phyloP scores from a whole-genome alignment of 2,888 invertebrate species.

The Eupithecia inturbata region DNA sequence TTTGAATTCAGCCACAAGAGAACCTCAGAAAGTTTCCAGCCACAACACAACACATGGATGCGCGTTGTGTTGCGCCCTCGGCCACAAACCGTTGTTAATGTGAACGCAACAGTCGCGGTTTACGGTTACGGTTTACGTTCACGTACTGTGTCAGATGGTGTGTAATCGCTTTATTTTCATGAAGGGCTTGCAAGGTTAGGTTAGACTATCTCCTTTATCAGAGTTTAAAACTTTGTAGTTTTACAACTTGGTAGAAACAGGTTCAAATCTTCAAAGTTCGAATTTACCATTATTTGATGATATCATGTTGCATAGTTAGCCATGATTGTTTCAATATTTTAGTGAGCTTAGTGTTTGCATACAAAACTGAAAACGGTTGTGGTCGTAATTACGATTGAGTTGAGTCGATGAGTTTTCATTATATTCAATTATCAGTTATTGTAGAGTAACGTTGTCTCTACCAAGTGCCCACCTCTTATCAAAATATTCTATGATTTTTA shows the following conservation, averaged over 20 bases:
- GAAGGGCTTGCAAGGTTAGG: not conserved
- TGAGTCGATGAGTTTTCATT: too few species aligned
- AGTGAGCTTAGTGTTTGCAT: not conserved
- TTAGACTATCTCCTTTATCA: not conserved
- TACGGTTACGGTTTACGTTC: not conserved
- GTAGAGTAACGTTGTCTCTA: too few species aligned
- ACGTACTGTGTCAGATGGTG: not conserved
- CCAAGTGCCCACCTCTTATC: too few species aligned
- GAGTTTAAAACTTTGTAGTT: not conserved
- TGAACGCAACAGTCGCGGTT: constrained; percentile 14
- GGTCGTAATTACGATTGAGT: too few species aligned
- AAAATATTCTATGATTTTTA: too few species aligned
- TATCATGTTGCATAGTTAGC: not conserved
- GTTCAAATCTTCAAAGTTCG: too few species aligned
- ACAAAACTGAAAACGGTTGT: too few species aligned
- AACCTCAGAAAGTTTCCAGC: not conserved
- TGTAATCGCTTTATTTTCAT: constrained; percentile 1
- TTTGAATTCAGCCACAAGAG: not conserved
- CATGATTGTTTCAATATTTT: not conserved
- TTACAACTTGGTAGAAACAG: not conserved
- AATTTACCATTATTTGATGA: too few species aligned
- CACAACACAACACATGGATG: not conserved
- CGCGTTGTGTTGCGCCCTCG: not conserved
- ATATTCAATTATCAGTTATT: too few species aligned
- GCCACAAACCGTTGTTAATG: constrained; percentile 16